Evolutionary conservation across 1,140 invertebrate species (phyloP).

Genomic region (Prorops nasuta): DNA sequence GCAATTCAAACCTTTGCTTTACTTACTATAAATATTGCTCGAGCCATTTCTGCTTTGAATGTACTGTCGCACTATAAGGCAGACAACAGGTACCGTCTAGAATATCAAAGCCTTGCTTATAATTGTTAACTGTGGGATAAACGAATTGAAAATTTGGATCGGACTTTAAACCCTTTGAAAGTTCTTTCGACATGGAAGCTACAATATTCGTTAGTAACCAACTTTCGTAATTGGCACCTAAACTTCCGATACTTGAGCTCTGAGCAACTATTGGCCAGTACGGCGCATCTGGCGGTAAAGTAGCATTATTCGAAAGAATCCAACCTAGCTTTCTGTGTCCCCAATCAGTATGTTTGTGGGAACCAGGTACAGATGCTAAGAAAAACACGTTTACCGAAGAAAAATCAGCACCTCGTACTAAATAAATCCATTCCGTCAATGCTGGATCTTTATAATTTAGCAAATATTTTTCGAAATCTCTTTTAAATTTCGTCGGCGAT

Average conservation of each 20-base stretch:
- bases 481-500: constrained; percentile 82
- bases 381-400: constrained; percentile 81
- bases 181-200: constrained; percentile 61
- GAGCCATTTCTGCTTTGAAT: constrained; percentile 86
- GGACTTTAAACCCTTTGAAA: constrained; percentile 36
- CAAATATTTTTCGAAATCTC: constrained; percentile 81
- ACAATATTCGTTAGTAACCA: constrained; percentile 72
- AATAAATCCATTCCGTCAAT: constrained; percentile 71
- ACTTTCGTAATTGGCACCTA: constrained; percentile 68
- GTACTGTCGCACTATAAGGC: constrained; percentile 78
- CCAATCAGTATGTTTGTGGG: constrained; percentile 68
- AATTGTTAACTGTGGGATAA: constrained; percentile 78
- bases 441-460: constrained; percentile 68
- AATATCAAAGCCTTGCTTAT: constrained; percentile 80
- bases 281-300: constrained; percentile 55
- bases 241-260: constrained; percentile 86
- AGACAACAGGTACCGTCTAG: constrained; percentile 81
- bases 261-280: constrained; percentile 76
- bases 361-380: constrained; percentile 80
- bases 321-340: constrained; percentile 71
- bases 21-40: constrained; percentile 75
- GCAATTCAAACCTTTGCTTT: constrained; percentile 1
- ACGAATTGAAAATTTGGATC: constrained; percentile 58
- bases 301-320: constrained; percentile 65
- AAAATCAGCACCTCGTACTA: constrained; percentile 77